phyloP scores from a whole-genome alignment of 2,113 vertebrate species.

The Cephalophus harveyi region DNA sequence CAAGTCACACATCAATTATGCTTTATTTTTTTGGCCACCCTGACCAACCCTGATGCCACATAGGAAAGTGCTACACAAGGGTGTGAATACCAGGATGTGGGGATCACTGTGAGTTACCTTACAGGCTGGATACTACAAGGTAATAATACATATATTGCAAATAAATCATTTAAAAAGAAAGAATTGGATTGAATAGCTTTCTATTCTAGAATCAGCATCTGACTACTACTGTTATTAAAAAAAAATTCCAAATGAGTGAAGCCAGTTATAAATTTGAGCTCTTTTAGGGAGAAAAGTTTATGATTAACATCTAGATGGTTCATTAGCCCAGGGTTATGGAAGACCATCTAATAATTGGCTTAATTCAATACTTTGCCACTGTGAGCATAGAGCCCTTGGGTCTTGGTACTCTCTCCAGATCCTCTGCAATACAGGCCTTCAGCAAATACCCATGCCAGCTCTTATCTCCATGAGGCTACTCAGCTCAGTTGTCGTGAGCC shows the following conservation, averaged over 20 bases:
- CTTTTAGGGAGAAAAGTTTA: neutral
- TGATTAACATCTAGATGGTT: neutral
- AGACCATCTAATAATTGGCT: neutral
- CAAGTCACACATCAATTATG: neutral
- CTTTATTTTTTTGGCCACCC: neutral
- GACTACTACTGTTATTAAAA: neutral
- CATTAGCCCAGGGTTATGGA: neutral
- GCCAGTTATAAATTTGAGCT: neutral
- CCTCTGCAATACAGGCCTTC: neutral
- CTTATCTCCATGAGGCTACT: neutral
- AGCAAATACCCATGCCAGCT: neutral
- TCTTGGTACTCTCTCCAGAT: neutral
- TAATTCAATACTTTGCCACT: neutral
- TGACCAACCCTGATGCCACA: neutral
- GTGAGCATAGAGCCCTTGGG: neutral
- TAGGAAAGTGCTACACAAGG: neutral
- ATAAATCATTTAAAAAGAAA: neutral
- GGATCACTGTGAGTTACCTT: too few species aligned
- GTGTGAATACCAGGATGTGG: neutral
- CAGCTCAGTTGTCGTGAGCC: neutral
- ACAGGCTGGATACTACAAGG: neutral
- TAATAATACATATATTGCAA: neutral
- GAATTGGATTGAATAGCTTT: neutral
- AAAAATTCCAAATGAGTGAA: neutral
- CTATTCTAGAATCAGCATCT: neutral